Conservation (phyloP, 2,113 vertebrate species). For the Oreochromis niloticus region DNA sequence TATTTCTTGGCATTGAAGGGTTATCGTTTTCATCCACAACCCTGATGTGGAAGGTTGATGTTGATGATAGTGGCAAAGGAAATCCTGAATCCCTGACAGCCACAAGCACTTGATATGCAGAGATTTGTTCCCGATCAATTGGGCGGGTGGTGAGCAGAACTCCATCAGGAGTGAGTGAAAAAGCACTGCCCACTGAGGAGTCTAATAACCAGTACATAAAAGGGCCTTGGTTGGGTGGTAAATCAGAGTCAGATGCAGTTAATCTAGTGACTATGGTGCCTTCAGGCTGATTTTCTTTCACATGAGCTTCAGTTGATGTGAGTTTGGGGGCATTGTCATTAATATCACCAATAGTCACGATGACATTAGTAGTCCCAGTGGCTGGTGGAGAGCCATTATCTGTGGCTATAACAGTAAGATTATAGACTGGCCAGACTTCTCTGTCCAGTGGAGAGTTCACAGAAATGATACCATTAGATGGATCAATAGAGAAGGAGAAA, state of each 20-base stretch:
- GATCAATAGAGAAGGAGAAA: constrained; percentile 62
- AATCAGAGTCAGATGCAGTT: constrained; percentile 66
- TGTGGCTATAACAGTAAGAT: constrained; percentile 66
- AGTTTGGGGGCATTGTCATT: constrained; percentile 72
- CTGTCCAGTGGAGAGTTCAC: constrained; percentile 66
- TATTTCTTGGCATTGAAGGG: constrained; percentile 55
- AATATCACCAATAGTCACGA: constrained; percentile 60
- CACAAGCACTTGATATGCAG: constrained; percentile 46
- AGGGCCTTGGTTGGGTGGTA: constrained; percentile 69
- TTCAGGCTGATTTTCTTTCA: constrained; percentile 72
- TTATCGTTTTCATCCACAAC: constrained; percentile 76
- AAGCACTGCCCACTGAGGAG: constrained; percentile 20
- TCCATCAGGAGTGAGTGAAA: constrained; percentile 68
- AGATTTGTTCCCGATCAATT: constrained; percentile 60
- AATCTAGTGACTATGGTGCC: constrained; percentile 64
- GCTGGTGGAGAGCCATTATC: constrained; percentile 66
- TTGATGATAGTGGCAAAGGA: constrained; percentile 62
- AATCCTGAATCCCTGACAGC: constrained; percentile 66
- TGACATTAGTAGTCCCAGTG: constrained; percentile 62
- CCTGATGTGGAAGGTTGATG: constrained; percentile 55
- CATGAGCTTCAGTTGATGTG: constrained; percentile 32
- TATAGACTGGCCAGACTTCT: constrained; percentile 68
- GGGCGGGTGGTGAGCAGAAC: constrained; percentile 60
- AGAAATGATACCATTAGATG: constrained; percentile 57
- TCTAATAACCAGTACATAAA: constrained; percentile 69